Conservation (phyloP, 1,140 invertebrate genomes). For the Lepidostoma basale region DNA sequence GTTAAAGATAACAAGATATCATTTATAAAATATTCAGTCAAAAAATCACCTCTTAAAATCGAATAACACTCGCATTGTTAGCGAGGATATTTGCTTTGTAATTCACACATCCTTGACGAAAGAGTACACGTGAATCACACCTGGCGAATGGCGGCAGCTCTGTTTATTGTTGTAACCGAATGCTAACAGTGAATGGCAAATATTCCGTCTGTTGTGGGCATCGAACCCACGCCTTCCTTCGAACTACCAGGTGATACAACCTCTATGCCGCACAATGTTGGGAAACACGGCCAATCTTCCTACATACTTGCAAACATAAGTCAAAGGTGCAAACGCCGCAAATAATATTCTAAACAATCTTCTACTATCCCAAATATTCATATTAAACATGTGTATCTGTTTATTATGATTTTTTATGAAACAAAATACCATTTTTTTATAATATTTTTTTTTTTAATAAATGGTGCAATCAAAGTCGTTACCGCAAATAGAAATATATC, state of each 20-base stretch:
- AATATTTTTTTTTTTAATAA: no score
- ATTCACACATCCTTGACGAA: constrained; percentile 17
- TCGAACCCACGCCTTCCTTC: constrained; percentile 6
- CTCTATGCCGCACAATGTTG: neutral
- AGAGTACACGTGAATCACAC: constrained; percentile 18
- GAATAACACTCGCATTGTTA: neutral
- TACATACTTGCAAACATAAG: neutral
- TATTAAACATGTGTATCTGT: no score
- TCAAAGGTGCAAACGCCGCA: constrained; percentile 2
- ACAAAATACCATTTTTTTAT: no score
- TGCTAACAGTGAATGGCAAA: constrained; percentile 21
- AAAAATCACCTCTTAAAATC: no score
- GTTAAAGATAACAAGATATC: no score
- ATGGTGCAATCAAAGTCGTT: no score
- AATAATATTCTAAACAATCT: neutral
- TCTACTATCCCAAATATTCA: no score
- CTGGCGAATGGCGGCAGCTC: constrained; percentile 8
- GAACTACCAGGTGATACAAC: neutral
- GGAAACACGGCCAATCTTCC: constrained; percentile 12
- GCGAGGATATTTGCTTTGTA: neutral
- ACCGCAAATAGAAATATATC: no score
- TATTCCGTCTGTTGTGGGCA: constrained; percentile 7
- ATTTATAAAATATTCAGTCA: no score
- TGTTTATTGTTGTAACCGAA: constrained; percentile 14
- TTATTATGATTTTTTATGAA: no score